Evolutionary conservation across 2,797 vertebrate species (phyloP), one percentile per base, ranked within the genome.

Genomic region (Anguilla obscura): DNA sequence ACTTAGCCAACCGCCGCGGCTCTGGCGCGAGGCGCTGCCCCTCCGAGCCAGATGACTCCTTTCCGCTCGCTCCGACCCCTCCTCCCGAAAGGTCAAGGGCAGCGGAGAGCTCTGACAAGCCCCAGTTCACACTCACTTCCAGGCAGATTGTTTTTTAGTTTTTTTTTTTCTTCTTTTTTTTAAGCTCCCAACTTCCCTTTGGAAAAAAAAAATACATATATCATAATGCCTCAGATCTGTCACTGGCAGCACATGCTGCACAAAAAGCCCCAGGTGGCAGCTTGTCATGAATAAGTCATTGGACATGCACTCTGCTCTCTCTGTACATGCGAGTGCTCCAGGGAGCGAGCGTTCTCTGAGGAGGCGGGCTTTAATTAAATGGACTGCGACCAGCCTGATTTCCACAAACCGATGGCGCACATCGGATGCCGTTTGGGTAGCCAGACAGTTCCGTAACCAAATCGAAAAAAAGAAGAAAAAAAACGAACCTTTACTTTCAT

Each of bases 301-400:
- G 58, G 45, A 45, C 54, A 33, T 48, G 85, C 85, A 45, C 54
- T 14, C 63, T 90, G 90, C 88, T 33, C 54, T 9, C 48, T 91
- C 90, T 89, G 90, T 86, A 90, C 91, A 90, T 90, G 87, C 69
- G 16, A 71, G n/a, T 33, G 4, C 86, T 60, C n/a, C 2, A 82
- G 87, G 87, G 56, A 74, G n/a, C 18, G 45, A 14, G 45, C n/a
- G 86, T 89, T 33, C 12, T 74, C 27, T 83, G 87, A 89, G 36
- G 36, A 85, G 91, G 86, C 85, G 90, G 89, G 27, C 88, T 90
- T 94, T 91, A 94, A 84, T 93, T 92, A 93, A 94, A 92, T 91
- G 94, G 92, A 92, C 93, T 88, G 85, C 87, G 33, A 90, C 83
- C 91, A 33, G 30, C 92, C 88, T 92, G 90, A 93, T 93, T 89